These are phyloP conservation scores for Dyspetes luteomarginatus DNA, from an alignment of 2,888 invertebrate species.

Conservation along the genomic window DNA sequence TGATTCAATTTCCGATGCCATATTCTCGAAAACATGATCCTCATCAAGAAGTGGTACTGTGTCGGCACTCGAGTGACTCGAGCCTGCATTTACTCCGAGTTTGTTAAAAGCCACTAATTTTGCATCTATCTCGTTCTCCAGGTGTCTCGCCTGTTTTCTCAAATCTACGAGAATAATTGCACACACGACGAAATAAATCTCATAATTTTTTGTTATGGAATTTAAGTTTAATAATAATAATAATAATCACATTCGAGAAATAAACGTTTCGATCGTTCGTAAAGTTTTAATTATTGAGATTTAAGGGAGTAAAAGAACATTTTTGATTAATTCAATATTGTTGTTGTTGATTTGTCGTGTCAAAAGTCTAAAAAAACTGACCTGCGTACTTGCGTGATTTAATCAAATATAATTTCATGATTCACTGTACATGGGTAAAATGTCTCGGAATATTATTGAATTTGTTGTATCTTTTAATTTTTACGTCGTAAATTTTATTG, in stretches of 20 bases:
- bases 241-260: neutral
- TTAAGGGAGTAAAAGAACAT: neutral
- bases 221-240: neutral
- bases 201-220: no score
- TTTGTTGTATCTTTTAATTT: constrained; percentile 4
- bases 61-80: constrained; percentile 84
- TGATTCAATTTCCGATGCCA: constrained; percentile 96
- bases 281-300: neutral
- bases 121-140: constrained; percentile 98
- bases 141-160: constrained; percentile 94
- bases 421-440: neutral
- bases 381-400: neutral
- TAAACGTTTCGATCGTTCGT: neutral
- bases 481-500: constrained; percentile 38
- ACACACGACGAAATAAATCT: no score
- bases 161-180: constrained; percentile 87
- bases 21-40: constrained; percentile 96
- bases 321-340: neutral
- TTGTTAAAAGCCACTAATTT: constrained; percentile 98
- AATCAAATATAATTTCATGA: constrained; percentile 1
- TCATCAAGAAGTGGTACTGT: constrained; percentile 93
- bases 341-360: neutral
- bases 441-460: neutral
- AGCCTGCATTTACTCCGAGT: constrained; percentile 87
- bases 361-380: constrained; percentile 8